A percentile compares a stretch with the other conserved stretches of the same genome.
These are phyloP conservation scores for Hoplostethus mediterraneus DNA, from an alignment of 2,797 vertebrate genomes.

Conservation along the genomic window DNA sequence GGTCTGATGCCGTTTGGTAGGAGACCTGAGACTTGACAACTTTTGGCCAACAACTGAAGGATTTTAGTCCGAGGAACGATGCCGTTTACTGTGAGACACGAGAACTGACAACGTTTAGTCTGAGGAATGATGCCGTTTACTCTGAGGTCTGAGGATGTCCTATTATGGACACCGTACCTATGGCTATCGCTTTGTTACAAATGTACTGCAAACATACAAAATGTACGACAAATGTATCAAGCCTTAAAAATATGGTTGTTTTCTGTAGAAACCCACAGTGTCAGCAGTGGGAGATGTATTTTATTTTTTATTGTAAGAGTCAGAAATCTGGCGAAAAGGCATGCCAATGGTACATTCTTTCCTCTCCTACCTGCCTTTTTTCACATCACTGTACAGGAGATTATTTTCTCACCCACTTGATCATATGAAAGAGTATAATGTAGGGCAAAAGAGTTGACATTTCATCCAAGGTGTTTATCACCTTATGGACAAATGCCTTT, in stretches of 20 bases:
- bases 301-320: constrained; percentile 44
- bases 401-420: constrained; percentile 15
- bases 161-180: no score
- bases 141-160: no score
- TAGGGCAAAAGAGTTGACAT: not conserved
- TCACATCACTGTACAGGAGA: constrained; percentile 1
- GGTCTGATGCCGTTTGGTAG: no score
- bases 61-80: no score
- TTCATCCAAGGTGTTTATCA: not conserved
- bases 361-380: not conserved
- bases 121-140: no score
- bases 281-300: constrained; percentile 23
- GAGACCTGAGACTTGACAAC: no score
- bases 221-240: no score
- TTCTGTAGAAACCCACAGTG: constrained; percentile 11
- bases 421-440: not conserved
- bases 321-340: constrained; percentile 53
- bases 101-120: no score
- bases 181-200: constrained; percentile 42
- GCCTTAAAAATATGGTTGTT: not conserved
- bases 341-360: constrained; percentile 41
- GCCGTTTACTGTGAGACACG: no score
- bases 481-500: constrained; percentile 24
- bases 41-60: no score
- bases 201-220: constrained; percentile 8